Conservation (phyloP, 2,113 vertebrate species). For the Saccopteryx leptura region DNA sequence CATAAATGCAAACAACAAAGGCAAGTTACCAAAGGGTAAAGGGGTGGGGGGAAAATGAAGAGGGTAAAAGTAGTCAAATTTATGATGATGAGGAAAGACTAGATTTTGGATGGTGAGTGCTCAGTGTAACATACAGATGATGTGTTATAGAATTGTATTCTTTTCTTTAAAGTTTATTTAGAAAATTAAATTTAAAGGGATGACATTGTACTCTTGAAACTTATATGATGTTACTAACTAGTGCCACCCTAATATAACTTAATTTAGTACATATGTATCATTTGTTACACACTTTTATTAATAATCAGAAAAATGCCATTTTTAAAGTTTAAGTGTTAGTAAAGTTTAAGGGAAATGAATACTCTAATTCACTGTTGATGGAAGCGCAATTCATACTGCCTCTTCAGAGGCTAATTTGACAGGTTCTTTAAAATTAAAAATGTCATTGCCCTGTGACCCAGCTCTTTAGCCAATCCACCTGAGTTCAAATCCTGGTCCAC, state of each 20-base stretch:
- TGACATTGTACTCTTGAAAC: background rate
- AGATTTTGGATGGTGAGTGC: background rate
- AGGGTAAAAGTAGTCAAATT: background rate
- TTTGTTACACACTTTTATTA: background rate
- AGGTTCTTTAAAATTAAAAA: slow-evolving; percentile 30
- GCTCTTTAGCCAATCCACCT: background rate
- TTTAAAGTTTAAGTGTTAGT: background rate
- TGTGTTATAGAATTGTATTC: background rate
- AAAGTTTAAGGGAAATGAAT: background rate
- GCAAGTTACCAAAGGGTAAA: background rate
- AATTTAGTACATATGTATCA: background rate
- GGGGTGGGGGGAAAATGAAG: background rate
- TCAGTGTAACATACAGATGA: background rate
- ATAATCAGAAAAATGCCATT: slow-evolving; percentile 3
- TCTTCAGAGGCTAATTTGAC: slow-evolving; percentile 12
- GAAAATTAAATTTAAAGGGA: no score
- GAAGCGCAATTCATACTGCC: background rate
- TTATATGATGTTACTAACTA: background rate
- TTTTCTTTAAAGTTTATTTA: no score
- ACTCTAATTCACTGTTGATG: background rate
- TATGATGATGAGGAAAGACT: background rate
- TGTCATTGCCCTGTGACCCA: background rate
- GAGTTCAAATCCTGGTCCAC: slow-evolving; percentile 10
- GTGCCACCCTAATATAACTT: background rate
- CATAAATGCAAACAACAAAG: background rate